Evolutionary conservation across 2,113 vertebrate species (phyloP).

Genomic region (Gymnogyps californianus): DNA sequence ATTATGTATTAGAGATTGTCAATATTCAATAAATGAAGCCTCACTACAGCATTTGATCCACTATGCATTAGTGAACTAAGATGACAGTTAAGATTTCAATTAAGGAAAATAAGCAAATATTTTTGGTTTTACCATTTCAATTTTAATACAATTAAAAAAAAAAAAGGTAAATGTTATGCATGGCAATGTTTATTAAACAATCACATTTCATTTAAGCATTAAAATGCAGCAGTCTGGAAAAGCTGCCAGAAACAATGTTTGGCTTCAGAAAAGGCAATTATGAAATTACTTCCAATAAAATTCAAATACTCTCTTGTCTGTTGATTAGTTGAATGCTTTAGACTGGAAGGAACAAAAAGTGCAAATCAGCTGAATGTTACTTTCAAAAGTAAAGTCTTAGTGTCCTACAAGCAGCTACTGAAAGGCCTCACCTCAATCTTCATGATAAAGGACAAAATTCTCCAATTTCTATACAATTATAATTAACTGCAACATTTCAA

Average conservation of each 20-base stretch:
- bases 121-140: constrained; percentile 54
- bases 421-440: constrained; percentile 54
- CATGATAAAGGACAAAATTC: constrained; percentile 41
- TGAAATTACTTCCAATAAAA: constrained; percentile 60
- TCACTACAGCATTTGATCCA: neutral
- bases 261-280: constrained; percentile 67
- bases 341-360: constrained; percentile 56
- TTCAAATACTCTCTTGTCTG: constrained; percentile 42
- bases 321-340: constrained; percentile 69
- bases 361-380: constrained; percentile 53
- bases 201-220: constrained; percentile 70
- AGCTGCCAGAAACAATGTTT: constrained; percentile 67
- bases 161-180: constrained; percentile 61
- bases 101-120: constrained; percentile 62
- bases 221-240: constrained; percentile 61
- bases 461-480: constrained; percentile 32
- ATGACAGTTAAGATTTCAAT: neutral
- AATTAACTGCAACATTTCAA: constrained; percentile 48
- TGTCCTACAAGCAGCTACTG: constrained; percentile 59
- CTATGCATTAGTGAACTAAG: neutral
- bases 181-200: constrained; percentile 66
- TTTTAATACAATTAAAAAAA: constrained; percentile 68
- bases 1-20: neutral
- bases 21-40: neutral
- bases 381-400: constrained; percentile 52